Percentiles rank a stretch among this genome's conserved stretches.
Conservation (phyloP, 2,797 vertebrate species). For the Neoniphon sammara region DNA sequence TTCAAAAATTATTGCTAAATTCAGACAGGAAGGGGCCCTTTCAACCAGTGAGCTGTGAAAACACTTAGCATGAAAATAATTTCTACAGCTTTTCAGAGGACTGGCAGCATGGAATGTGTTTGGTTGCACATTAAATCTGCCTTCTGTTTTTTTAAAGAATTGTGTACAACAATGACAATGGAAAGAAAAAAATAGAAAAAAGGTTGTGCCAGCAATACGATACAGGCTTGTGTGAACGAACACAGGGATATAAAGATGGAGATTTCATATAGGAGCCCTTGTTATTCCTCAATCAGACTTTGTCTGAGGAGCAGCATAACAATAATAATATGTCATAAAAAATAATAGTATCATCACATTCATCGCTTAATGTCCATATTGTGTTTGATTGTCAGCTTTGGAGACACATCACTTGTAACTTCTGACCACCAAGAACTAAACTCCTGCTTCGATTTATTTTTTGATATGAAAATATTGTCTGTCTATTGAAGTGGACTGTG, state of each 20-base stretch:
- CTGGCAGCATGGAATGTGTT: constrained; percentile 74
- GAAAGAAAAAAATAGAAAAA: constrained; percentile 12
- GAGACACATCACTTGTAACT: constrained; percentile 55
- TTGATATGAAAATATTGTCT: constrained; percentile 58
- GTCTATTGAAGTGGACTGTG: constrained; percentile 57
- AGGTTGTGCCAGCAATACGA: constrained; percentile 37
- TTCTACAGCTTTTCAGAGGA: constrained; percentile 46
- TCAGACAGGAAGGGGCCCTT: constrained; percentile 65
- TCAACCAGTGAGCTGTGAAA: constrained; percentile 37
- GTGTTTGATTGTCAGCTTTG: constrained; percentile 81
- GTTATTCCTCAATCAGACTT: constrained; percentile 76
- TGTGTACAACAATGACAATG: constrained; percentile 7
- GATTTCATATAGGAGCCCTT: constrained; percentile 80
- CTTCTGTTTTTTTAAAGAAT: not conserved
- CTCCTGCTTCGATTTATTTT: constrained; percentile 25
- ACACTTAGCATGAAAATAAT: constrained; percentile 50
- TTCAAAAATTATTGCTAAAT: constrained; percentile 83
- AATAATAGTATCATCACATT: constrained; percentile 75
- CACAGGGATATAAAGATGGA: constrained; percentile 53
- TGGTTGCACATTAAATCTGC: constrained; percentile 48
- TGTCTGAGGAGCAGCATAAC: constrained; percentile 80
- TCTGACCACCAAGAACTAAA: constrained; percentile 51
- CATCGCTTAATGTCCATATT: constrained; percentile 68
- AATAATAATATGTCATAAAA: constrained; percentile 63
- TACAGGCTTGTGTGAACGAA: constrained; percentile 50